These are phyloP conservation scores for Ptychobarbus kaznakovi DNA, from an alignment of 2,797 vertebrate genomes.

Conservation along the genomic window DNA sequence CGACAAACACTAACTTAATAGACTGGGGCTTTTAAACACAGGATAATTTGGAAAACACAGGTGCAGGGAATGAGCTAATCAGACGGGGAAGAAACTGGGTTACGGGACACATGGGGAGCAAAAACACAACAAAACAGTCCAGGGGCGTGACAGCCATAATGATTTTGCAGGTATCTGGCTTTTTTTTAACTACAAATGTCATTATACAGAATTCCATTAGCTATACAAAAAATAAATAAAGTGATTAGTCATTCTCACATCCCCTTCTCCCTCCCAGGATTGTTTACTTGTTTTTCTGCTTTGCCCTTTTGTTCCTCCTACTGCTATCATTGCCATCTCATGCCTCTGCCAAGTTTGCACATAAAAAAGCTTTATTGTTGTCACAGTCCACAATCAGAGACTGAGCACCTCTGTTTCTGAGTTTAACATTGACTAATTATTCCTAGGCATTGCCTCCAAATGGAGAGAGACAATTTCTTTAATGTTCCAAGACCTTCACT, in stretches of 20 bases:
- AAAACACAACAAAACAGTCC: no score
- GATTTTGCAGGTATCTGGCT: not conserved
- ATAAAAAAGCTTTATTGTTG: slow-evolving; percentile 65
- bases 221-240: not conserved
- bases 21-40: no score
- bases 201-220: not conserved
- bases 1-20: no score
- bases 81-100: no score
- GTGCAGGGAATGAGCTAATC: no score
- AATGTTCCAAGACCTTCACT: not conserved
- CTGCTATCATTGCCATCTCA: slow-evolving; percentile 45
- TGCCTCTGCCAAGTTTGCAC: slow-evolving; percentile 58
- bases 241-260: not conserved
- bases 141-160: not conserved
- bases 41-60: no score
- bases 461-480: not conserved
- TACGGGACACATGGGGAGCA: no score
- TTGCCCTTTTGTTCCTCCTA: slow-evolving; percentile 52
- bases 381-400: slow-evolving; percentile 60
- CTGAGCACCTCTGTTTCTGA: slow-evolving; percentile 61
- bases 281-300: slow-evolving; percentile 38
- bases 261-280: not conserved
- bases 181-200: not conserved
- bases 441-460: slow-evolving; percentile 6
- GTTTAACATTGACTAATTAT: slow-evolving; percentile 46